These are phyloP conservation scores for Branchellion lobata DNA, from an alignment of 2,888 invertebrate genomes.

Conservation along the genomic window DNA sequence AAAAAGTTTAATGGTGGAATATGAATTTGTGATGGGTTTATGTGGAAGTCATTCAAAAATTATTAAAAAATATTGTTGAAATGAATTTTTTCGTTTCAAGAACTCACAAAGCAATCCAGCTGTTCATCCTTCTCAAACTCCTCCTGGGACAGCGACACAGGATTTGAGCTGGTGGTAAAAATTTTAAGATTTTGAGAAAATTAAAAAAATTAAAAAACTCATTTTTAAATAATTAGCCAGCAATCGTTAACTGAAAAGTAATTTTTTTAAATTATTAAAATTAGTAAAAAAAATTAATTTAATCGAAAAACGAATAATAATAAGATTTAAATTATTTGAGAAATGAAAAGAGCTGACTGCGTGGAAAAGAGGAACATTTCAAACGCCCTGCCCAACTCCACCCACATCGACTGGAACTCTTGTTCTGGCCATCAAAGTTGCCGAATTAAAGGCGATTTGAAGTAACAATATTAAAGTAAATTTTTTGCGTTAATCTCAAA, in stretches of 20 bases:
- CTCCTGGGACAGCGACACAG: constrained; percentile 66
- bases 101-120: constrained; percentile 67
- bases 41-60: too few species aligned
- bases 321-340: too few species aligned
- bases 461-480: too few species aligned
- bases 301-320: too few species aligned
- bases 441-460: background rate
- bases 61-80: too few species aligned
- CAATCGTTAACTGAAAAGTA: background rate
- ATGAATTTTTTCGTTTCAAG: background rate
- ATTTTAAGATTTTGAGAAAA: too few species aligned
- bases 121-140: constrained; percentile 71
- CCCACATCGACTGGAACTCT: constrained; percentile 70
- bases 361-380: constrained; percentile 88
- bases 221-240: background rate
- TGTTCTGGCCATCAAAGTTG: constrained; percentile 48
- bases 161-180: constrained; percentile 64
- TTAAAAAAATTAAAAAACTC: constrained; percentile 5
- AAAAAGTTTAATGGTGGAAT: too few species aligned
- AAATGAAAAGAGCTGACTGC: constrained; percentile 67
- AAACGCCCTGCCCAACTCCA: constrained; percentile 77
- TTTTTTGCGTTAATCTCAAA: too few species aligned
- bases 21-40: too few species aligned
- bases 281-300: too few species aligned
- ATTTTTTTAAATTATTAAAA: constrained; percentile 23